Conservation (phyloP, 2,888 invertebrate genomes). For the Zaprionus lineosus region DNA sequence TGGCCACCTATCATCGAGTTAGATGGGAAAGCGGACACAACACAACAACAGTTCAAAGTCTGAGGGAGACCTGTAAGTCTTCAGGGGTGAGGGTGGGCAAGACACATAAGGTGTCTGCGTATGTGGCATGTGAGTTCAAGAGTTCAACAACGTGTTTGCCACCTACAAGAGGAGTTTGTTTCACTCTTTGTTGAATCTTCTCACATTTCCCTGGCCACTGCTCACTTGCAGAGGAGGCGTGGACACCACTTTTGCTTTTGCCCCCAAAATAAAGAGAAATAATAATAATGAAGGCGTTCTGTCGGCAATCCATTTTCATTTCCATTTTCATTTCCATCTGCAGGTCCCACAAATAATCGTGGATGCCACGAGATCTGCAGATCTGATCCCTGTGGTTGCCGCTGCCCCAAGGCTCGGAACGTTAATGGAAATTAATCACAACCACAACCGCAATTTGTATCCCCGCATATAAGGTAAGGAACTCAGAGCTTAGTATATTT, state of each 20-base stretch:
- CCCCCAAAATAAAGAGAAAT: constrained; percentile 26
- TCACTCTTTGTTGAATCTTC: constrained; percentile 22
- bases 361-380: constrained; percentile 12
- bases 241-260: constrained; percentile 35
- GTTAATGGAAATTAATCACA: constrained; percentile 67
- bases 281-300: constrained; percentile 81
- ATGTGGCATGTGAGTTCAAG: constrained; percentile 61
- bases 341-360: constrained; percentile 31
- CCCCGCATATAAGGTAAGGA: constrained; percentile 20
- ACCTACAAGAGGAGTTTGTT: constrained; percentile 45
- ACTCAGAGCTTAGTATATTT: constrained; percentile 6
- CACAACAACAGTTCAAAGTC: constrained; percentile 7
- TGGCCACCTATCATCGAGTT: constrained; percentile 31
- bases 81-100: too few relatives aligned
- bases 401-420: constrained; percentile 26
- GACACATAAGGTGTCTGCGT: too few relatives aligned
- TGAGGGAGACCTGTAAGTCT: constrained; percentile 10
- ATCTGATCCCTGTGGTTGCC: background rate
- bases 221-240: constrained; percentile 29
- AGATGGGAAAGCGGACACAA: constrained; percentile 42
- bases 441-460: constrained; percentile 53
- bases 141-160: constrained; percentile 61
- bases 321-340: too few relatives aligned
- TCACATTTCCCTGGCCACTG: constrained; percentile 11
- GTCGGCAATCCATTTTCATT: constrained; percentile 79